A percentile compares a stretch with the other conserved stretches of the same genome.
These are phyloP conservation scores for Acrocephalus arundinaceus DNA, from an alignment of 2,113 vertebrate species.

Conservation along the genomic window DNA sequence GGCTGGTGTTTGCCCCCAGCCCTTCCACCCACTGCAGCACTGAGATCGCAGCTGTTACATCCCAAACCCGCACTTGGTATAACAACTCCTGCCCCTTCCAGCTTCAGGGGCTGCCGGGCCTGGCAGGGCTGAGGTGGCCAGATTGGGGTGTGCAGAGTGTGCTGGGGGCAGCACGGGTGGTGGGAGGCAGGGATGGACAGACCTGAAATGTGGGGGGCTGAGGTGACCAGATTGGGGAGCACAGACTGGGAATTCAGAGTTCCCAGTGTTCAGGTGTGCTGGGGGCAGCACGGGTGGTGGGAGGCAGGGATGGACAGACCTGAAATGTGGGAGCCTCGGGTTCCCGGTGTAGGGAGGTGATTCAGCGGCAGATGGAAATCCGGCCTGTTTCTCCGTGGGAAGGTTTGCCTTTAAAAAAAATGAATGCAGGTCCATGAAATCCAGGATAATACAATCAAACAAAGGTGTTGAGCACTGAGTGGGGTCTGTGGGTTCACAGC, in stretches of 20 bases:
- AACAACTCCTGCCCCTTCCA: rapidly evolving
- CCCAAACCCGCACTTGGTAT: rapidly evolving
- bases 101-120: rapidly evolving
- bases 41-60: rapidly evolving
- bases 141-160: rapidly evolving
- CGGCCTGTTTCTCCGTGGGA: not conserved
- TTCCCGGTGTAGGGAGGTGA: rapidly evolving
- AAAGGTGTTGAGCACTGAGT: rapidly evolving
- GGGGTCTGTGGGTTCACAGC: rapidly evolving
- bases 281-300: not conserved
- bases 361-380: rapidly evolving
- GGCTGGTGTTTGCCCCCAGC: not conserved
- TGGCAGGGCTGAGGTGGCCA: rapidly evolving
- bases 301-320: rapidly evolving
- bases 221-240: rapidly evolving
- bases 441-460: not conserved
- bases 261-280: rapidly evolving
- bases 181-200: rapidly evolving
- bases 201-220: rapidly evolving
- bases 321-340: not conserved
- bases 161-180: rapidly evolving
- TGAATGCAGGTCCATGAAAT: rapidly evolving
- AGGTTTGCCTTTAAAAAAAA: not conserved
- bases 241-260: rapidly evolving
- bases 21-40: rapidly evolving